A percentile compares a stretch with the other conserved stretches of the same genome.
Conservation (phyloP, 53 echinoderm and acorn worm genomes). For the Zoroaster sp. region DNA sequence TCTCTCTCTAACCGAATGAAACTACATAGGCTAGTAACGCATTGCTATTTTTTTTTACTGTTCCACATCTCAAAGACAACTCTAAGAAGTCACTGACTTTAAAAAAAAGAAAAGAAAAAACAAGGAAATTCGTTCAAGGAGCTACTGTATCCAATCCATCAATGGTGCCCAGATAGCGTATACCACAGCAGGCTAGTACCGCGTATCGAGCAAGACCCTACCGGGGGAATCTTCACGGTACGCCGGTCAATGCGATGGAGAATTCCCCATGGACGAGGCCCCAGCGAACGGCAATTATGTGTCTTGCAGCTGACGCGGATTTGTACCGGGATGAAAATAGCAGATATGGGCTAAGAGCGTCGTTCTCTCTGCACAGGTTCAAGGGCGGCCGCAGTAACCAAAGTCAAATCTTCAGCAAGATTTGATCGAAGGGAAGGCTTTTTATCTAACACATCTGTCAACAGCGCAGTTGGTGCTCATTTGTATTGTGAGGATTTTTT, state of each 20-base stretch:
- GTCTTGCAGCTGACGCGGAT: constrained; percentile 45
- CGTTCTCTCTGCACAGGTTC: constrained; percentile 33
- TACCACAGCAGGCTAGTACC: neutral
- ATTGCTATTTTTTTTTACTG: too few relatives aligned
- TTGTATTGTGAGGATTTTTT: constrained; percentile 2
- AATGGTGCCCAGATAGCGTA: neutral
- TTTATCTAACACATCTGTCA: constrained; percentile 55
- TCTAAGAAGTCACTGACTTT: neutral
- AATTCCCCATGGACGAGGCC: constrained; percentile 14
- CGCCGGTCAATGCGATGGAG: neutral
- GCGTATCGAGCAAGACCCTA: neutral
- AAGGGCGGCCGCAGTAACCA: constrained; percentile 26
- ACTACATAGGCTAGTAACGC: too few relatives aligned
- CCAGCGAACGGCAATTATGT: neutral
- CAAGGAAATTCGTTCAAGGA: neutral
- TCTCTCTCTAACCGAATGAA: too few relatives aligned
- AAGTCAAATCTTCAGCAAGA: constrained; percentile 1
- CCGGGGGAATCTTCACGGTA: constrained; percentile 5
- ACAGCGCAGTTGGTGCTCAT: constrained; percentile 36
- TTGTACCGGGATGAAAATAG: constrained; percentile 24
- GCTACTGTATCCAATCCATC: neutral
- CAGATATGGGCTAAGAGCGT: constrained; percentile 24
- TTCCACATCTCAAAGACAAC: neutral
- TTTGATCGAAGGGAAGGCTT: neutral
- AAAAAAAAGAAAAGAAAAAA: too few relatives aligned